A percentile compares a stretch with the other conserved stretches of the same genome.
Evolutionary conservation across 2,797 vertebrate species (phyloP).

Genomic region (Clarias platycephalus): DNA sequence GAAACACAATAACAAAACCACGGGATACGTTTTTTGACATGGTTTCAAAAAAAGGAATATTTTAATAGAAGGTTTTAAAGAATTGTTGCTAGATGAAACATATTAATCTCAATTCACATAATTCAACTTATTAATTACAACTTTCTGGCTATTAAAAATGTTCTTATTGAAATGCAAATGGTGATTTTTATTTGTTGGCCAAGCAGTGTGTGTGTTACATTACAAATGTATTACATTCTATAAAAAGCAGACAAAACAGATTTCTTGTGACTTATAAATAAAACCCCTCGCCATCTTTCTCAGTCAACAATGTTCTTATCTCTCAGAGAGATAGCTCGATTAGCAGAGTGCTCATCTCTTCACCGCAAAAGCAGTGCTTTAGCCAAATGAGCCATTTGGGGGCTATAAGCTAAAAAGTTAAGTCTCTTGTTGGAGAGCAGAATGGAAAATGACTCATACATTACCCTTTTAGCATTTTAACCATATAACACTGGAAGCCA

Average conservation of each 20-base stretch:
- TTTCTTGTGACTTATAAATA: neutral
- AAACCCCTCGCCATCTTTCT: constrained; percentile 1
- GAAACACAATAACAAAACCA: too few species aligned
- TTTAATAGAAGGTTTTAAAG: too few species aligned
- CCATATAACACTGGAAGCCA: constrained; percentile 6
- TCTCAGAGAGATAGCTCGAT: constrained; percentile 14
- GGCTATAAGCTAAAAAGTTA: constrained; percentile 41
- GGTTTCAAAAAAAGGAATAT: too few species aligned
- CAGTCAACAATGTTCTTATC: neutral
- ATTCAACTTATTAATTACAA: too few species aligned
- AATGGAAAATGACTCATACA: constrained; percentile 34
- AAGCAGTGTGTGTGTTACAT: too few species aligned
- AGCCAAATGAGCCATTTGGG: constrained; percentile 42
- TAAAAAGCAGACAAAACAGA: neutral
- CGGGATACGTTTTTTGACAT: too few species aligned
- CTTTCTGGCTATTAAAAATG: too few species aligned
- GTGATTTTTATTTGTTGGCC: too few species aligned
- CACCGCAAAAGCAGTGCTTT: constrained; percentile 22
- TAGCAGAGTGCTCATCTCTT: constrained; percentile 27
- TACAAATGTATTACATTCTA: neutral
- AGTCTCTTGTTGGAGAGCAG: constrained; percentile 33
- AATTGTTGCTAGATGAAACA: too few species aligned
- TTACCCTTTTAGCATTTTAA: constrained; percentile 35
- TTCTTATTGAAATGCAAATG: too few species aligned
- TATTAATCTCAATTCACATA: too few species aligned